Percentiles rank a stretch among this genome's conserved stretches.
phyloP scores from a whole-genome alignment of 2,113 vertebrate species.

The Carollia perspicillata region DNA sequence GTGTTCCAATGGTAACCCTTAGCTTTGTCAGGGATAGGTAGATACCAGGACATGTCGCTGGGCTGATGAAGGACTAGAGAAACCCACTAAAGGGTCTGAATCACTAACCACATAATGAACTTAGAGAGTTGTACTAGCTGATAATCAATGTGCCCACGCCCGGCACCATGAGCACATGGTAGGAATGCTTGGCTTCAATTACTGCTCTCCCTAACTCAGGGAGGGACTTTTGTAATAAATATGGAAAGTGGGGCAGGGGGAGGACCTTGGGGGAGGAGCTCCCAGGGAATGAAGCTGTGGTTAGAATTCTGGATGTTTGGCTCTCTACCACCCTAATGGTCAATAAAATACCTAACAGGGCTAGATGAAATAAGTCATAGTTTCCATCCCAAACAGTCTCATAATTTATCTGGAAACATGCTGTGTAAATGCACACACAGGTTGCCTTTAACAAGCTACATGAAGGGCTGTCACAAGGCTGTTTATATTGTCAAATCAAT shows the following conservation, averaged over 20 bases:
- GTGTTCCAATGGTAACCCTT: not conserved
- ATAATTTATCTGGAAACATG: not conserved
- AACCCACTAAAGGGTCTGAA: not conserved
- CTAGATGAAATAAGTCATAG: not conserved
- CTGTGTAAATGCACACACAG: not conserved
- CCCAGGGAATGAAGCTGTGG: not conserved
- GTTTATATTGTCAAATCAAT: not conserved
- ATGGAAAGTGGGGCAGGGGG: not conserved
- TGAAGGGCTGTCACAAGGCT: not conserved
- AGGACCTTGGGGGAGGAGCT: too few species aligned
- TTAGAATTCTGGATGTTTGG: not conserved
- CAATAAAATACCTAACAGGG: not conserved
- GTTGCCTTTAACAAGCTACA: not conserved
- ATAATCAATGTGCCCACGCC: not conserved
- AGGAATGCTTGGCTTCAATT: not conserved
- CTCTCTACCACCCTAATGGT: not conserved
- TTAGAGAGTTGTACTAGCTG: not conserved
- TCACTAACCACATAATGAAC: not conserved
- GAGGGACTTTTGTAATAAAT: not conserved
- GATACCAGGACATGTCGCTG: not conserved
- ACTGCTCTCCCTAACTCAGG: not conserved
- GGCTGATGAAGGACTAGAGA: not conserved
- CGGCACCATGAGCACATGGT: accelerated
- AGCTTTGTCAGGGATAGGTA: not conserved
- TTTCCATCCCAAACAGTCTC: not conserved